These are phyloP conservation scores for Anarhynchus alexandrinus DNA, from an alignment of 2,113 vertebrate species.

Conservation along the genomic window DNA sequence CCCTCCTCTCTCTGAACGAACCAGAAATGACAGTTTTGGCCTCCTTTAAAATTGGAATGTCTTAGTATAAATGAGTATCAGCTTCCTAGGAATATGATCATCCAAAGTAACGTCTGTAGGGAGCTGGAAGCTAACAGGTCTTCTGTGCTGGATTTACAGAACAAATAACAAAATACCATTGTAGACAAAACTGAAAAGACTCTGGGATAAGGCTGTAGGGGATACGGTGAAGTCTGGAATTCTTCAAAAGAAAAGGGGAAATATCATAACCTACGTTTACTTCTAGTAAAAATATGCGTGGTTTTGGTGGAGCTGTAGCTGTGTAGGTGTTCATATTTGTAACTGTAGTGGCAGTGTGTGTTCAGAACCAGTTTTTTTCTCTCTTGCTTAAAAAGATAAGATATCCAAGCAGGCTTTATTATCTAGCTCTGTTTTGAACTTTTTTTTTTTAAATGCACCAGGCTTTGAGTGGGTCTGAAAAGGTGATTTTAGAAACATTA, in stretches of 20 bases:
- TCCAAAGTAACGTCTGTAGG: not conserved
- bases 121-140: not conserved
- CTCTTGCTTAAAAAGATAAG: not conserved
- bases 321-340: not conserved
- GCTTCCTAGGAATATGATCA: not conserved
- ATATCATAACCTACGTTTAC: not conserved
- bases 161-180: not conserved
- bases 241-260: not conserved
- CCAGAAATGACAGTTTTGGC: not conserved
- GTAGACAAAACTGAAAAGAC: not conserved
- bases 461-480: not conserved
- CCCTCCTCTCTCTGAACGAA: not conserved
- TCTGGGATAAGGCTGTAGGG: not conserved
- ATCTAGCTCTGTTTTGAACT: not conserved
- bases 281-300: not conserved
- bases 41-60: not conserved
- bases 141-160: not conserved
- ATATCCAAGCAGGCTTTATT: not conserved
- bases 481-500: not conserved
- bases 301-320: not conserved
- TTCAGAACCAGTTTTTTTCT: not conserved
- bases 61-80: conserved; percentile 37
- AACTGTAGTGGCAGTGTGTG: not conserved
- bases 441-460: not conserved
- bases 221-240: not conserved